A percentile compares a stretch with the other conserved stretches of the same genome.
These are phyloP conservation scores for Holothuria leucospilota DNA, from an alignment of 53 echinoderm and acorn worm genomes.

Conservation along the genomic window DNA sequence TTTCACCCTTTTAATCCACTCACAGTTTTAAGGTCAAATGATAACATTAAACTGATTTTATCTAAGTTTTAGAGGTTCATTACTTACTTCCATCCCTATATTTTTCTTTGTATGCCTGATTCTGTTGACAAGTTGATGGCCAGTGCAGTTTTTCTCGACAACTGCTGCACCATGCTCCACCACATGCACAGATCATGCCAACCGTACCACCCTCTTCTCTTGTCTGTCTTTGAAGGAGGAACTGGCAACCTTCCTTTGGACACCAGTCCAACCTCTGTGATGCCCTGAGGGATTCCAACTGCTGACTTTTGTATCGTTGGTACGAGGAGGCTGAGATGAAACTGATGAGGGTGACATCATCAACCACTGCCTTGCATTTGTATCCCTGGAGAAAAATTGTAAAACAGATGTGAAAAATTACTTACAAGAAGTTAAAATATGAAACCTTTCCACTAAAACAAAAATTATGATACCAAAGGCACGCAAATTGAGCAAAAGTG, in stretches of 20 bases:
- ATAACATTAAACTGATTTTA: no score
- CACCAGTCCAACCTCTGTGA: constrained; percentile 64
- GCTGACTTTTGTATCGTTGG: constrained; percentile 49
- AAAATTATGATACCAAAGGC: no score
- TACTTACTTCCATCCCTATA: constrained; percentile 10
- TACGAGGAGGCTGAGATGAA: constrained; percentile 65
- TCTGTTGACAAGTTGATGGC: constrained; percentile 89
- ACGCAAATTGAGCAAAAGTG: no score
- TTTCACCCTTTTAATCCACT: no score
- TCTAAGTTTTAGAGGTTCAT: not conserved
- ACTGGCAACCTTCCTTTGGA: constrained; percentile 74
- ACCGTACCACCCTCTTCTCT: not conserved
- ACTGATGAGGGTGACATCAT: constrained; percentile 73
- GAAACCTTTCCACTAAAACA: no score
- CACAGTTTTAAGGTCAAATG: no score
- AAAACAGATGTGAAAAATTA: not conserved
- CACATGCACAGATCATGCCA: constrained; percentile 76
- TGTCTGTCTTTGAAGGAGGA: constrained; percentile 25
- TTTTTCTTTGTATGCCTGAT: constrained; percentile 59
- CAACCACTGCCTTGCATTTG: constrained; percentile 70
- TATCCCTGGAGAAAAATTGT: constrained; percentile 57
- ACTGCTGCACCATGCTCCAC: constrained; percentile 77
- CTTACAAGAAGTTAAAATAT: no score
- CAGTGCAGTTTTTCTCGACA: constrained; percentile 86
- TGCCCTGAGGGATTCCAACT: constrained; percentile 59